Percentiles rank a stretch among this genome's conserved stretches.
phyloP scores from a whole-genome alignment of 2,888 invertebrate species.

The Cordylochernes scorpioides region DNA sequence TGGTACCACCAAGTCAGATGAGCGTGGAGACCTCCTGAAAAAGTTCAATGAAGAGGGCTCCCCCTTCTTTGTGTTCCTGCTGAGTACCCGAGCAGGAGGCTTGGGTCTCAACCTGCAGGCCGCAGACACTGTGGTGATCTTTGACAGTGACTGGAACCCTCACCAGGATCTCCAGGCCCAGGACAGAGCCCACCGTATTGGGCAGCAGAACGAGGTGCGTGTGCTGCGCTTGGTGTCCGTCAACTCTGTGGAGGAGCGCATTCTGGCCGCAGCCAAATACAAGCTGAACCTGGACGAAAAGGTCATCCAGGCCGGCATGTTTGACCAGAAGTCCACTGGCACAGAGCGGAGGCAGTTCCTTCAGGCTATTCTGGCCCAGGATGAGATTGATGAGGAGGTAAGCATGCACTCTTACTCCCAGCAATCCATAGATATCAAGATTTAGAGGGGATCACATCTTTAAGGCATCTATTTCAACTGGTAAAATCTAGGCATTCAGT shows the following conservation, averaged over 20 bases:
- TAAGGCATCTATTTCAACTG: no score
- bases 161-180: slow-evolving; percentile 99
- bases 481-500: no score
- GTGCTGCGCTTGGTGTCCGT: slow-evolving; percentile 92
- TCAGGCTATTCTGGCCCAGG: slow-evolving; percentile 75
- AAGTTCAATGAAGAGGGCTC: slow-evolving; percentile 65
- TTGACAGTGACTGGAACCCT: slow-evolving; percentile 99
- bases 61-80: slow-evolving; percentile 74
- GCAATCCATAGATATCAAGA: no score
- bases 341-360: slow-evolving; percentile 83
- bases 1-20: slow-evolving; percentile 92
- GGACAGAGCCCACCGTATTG: slow-evolving; percentile 96
- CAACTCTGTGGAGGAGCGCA: slow-evolving; percentile 92
- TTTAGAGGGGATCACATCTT: no score
- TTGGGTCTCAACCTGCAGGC: slow-evolving; percentile 89
- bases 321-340: slow-evolving; percentile 95
- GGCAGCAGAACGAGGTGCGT: slow-evolving; percentile 91
- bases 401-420: no score
- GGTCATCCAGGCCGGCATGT: slow-evolving; percentile 99
- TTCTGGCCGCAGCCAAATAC: slow-evolving; percentile 85
- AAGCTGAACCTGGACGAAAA: slow-evolving; percentile 98
- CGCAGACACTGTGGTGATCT: slow-evolving; percentile 94
- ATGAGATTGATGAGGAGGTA: slow-evolving; percentile 74
- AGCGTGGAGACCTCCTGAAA: slow-evolving; percentile 70
- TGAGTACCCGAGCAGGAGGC: slow-evolving; percentile 92